Evolutionary conservation across 2,113 vertebrate genomes (phyloP).

Genomic region (Forbesichthys agassizii): DNA sequence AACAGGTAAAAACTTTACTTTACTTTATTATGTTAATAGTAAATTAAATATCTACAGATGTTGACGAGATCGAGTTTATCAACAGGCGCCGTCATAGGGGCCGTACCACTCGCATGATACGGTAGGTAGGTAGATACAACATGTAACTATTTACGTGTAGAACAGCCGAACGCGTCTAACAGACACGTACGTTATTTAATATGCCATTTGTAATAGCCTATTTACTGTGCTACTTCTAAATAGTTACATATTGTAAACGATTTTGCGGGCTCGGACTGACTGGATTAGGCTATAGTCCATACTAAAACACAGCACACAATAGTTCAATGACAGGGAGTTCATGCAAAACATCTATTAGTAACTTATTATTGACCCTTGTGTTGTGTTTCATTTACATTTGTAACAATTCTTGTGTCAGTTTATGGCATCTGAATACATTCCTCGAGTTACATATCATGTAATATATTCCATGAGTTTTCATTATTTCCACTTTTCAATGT

Average conservation of each 20-base stretch:
- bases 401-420: no score
- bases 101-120: not conserved
- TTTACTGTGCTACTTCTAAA: no score
- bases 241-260: no score
- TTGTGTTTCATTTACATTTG: no score
- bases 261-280: no score
- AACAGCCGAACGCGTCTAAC: no score
- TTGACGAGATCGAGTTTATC: not conserved
- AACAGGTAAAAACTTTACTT: constrained; percentile 42
- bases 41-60: not conserved
- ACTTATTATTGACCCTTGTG: constrained; percentile 56
- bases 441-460: no score
- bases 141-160: not conserved
- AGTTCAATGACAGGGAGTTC: constrained; percentile 63
- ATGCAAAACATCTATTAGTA: constrained; percentile 50
- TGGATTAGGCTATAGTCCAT: no score
- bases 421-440: no score
- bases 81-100: not conserved
- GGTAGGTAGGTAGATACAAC: not conserved
- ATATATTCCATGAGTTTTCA: no score
- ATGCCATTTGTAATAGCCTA: not conserved
- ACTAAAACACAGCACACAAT: constrained; percentile 2
- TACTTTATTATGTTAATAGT: not conserved
- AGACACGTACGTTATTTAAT: not conserved
- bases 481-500: no score